phyloP scores from a whole-genome alignment of 2,797 vertebrate species.

The Leptoclinus maculatus region DNA sequence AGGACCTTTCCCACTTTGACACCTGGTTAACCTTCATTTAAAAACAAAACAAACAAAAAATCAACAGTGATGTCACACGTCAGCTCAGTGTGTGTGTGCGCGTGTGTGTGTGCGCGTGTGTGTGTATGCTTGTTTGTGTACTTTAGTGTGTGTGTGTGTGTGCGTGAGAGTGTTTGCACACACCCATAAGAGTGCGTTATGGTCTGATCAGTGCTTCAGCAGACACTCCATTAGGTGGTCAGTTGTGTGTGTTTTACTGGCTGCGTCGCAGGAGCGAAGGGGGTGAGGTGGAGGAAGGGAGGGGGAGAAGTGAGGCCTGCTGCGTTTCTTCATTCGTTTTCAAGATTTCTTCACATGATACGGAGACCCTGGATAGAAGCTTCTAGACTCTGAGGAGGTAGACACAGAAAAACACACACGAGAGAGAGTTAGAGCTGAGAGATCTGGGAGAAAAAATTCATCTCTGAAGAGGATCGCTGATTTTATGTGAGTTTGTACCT shows the following conservation, averaged over 20 bases:
- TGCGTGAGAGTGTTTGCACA: constrained; percentile 37
- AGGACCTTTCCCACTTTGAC: constrained; percentile 70
- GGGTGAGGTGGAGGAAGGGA: constrained; percentile 2
- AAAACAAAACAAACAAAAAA: constrained; percentile 82
- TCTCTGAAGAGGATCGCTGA: neutral
- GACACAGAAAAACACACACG: constrained; percentile 39
- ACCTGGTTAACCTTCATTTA: constrained; percentile 81
- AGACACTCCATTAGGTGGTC: constrained; percentile 74
- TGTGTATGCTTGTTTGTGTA: constrained; percentile 57
- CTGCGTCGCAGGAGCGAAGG: constrained; percentile 53
- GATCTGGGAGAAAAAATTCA: neutral
- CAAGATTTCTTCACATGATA: constrained; percentile 94
- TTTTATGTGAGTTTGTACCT: constrained; percentile 81
- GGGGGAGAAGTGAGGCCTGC: constrained; percentile 57
- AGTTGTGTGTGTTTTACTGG: constrained; percentile 73
- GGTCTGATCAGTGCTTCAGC: constrained; percentile 80
- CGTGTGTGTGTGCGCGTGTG: constrained; percentile 66
- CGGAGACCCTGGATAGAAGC: constrained; percentile 97
- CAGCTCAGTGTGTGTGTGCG: constrained; percentile 81
- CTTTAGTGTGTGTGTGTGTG: constrained; percentile 68
- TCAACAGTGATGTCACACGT: constrained; percentile 88
- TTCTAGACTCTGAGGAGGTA: constrained; percentile 91
- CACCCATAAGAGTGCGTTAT: constrained; percentile 59
- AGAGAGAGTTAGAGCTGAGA: constrained; percentile 1
- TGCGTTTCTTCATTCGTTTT: constrained; percentile 78